Percentiles rank a stretch among this genome's conserved stretches.
Evolutionary conservation across 2,113 vertebrate genomes (phyloP).

Genomic region (Osmerus eperlanus): DNA sequence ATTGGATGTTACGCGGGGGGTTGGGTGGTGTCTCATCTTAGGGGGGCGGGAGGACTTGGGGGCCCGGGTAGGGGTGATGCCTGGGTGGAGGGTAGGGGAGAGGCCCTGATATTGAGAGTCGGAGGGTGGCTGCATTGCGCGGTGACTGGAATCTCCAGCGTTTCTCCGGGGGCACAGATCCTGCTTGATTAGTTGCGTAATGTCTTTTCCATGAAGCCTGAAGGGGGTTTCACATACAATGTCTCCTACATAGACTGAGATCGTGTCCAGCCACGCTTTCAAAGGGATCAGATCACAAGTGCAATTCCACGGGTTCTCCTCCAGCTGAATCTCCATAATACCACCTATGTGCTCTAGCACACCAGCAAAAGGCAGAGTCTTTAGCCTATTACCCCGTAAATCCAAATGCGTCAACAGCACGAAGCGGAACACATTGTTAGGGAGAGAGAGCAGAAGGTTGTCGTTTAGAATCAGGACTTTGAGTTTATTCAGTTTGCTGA

Average conservation of each 20-base stretch:
- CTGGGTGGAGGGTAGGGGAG: constrained; percentile 80
- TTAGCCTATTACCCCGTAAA: constrained; percentile 92
- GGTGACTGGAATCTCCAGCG: constrained; percentile 76
- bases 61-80: constrained; percentile 80
- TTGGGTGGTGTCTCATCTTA: constrained; percentile 90
- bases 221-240: constrained; percentile 97
- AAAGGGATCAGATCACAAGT: constrained; percentile 94
- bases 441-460: constrained; percentile 91
- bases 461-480: constrained; percentile 99
- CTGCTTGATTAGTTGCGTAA: constrained; percentile 93
- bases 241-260: constrained; percentile 94
- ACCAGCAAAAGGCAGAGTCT: constrained; percentile 92
- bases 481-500: constrained; percentile 94
- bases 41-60: constrained; percentile 91
- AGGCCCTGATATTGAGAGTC: constrained; percentile 80
- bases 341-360: constrained; percentile 96
- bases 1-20: constrained; percentile 82
- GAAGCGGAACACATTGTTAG: constrained; percentile 94
- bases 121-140: constrained; percentile 71
- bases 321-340: constrained; percentile 98
- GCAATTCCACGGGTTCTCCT: constrained; percentile 99
- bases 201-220: constrained; percentile 91
- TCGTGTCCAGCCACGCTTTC: constrained; percentile 95
- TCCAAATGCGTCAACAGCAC: constrained; percentile 97
- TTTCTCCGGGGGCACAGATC: constrained; percentile 93